Evolutionary conservation across 2,888 invertebrate species (phyloP), one percentile per base, ranked within the genome.

Genomic region (Caenorhabditis imperialis): DNA sequence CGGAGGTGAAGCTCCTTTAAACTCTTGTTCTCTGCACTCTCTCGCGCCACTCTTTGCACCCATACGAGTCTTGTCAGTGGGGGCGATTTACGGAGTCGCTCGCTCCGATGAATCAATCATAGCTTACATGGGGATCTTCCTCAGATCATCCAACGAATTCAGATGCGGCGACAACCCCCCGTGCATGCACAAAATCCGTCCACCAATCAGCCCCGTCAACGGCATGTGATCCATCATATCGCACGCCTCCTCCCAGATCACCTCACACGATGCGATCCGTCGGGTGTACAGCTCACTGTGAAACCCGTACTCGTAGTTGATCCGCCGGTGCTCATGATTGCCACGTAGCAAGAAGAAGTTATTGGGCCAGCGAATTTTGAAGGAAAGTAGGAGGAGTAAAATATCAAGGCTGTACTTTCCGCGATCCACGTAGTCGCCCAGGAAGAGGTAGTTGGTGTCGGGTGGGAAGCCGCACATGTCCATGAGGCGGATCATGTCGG

Each of bases 211-310:
- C 75, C 84, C 85, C 82, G 88, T 89, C 37, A 91, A 87, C 35
- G 91, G 91, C 79, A 91, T 88, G 83, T 90, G 90, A 84, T 91
- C 90, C 86, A 91, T 91, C 74, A 71, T 67, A 44, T n/a, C n/a
- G n/a, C n/a, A n/a, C n/a, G n/a, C n/a, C n/a, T n/a, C n/a, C n/a
- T n/a, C n/a, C n/a, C n/a, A n/a, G n/a, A n/a, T n/a, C n/a, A n/a
- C n/a, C n/a, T n/a, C n/a, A n/a, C n/a, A n/a, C n/a, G n/a, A n/a
- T n/a, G n/a, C n/a, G n/a, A n/a, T n/a, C n/a, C 33, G 45, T 14
- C 75, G 50, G 7, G 7, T 51, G 25, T 67, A 42, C 48, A 79
- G 61, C 54, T 83, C 83, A 7, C 81, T 81, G 47, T 16, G 55
- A 65, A 83, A 81, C 2, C 83, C 83, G 61, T 83, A 83, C 35